Conservation (phyloP, 2,797 vertebrate species). For the Pteropus rufus region DNA sequence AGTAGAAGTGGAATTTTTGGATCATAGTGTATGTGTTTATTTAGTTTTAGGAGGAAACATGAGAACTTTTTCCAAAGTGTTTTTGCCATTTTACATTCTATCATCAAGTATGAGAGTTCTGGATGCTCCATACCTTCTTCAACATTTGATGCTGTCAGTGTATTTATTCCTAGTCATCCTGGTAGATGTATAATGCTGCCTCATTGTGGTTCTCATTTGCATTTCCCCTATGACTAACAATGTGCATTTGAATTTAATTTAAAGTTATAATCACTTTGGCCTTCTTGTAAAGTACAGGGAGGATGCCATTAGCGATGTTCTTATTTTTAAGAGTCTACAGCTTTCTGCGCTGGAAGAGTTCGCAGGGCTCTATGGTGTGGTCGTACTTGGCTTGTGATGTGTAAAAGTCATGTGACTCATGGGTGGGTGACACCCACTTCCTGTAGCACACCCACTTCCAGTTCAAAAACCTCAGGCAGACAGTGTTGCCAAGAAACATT, state of each 20-base stretch:
- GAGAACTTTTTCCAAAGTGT: background rate
- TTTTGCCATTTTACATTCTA: background rate
- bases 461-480: background rate
- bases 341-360: background rate
- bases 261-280: background rate
- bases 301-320: background rate
- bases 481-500: background rate
- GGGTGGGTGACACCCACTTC: background rate
- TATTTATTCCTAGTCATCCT: background rate
- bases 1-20: background rate
- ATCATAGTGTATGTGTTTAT: background rate
- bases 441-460: background rate
- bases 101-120: background rate
- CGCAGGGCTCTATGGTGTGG: background rate
- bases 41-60: background rate
- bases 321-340: background rate
- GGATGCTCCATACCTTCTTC: background rate
- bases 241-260: background rate
- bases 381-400: background rate
- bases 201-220: background rate
- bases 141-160: background rate
- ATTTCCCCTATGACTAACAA: background rate
- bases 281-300: background rate
- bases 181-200: background rate
- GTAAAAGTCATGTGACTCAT: no score